These are phyloP conservation scores for Meloe dianella DNA, from an alignment of 2,888 invertebrate species.

Conservation along the genomic window DNA sequence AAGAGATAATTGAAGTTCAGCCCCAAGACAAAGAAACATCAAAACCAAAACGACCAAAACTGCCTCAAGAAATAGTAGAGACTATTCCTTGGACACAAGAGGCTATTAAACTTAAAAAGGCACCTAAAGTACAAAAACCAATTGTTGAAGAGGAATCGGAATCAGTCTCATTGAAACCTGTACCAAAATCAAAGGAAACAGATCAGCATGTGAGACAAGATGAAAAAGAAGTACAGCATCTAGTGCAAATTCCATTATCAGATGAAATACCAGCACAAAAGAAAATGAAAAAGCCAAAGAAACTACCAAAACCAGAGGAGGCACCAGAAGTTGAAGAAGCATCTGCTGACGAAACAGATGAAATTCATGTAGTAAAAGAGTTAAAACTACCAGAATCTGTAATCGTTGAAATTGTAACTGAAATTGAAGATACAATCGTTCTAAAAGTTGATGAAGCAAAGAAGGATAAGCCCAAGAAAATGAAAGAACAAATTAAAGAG, in stretches of 20 bases:
- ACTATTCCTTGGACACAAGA: constrained; percentile 66
- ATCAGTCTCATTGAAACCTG: constrained; percentile 53
- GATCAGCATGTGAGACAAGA: constrained; percentile 27
- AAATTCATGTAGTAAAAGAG: constrained; percentile 32
- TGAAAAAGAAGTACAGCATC: constrained; percentile 27
- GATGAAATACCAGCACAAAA: constrained; percentile 30
- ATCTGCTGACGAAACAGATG: constrained; percentile 28
- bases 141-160: constrained; percentile 49
- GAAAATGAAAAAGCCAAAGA: constrained; percentile 32
- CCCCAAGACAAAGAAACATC: background rate
- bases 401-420: constrained; percentile 64
- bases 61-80: constrained; percentile 6
- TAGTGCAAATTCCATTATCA: constrained; percentile 26
- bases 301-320: constrained; percentile 43
- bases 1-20: background rate
- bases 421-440: constrained; percentile 66
- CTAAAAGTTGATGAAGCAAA: constrained; percentile 59
- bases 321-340: constrained; percentile 28
- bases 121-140: constrained; percentile 40
- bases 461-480: constrained; percentile 47
- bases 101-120: constrained; percentile 61
- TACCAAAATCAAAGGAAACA: constrained; percentile 35
- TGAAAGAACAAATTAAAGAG: constrained; percentile 48
- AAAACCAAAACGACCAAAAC: constrained; percentile 5
- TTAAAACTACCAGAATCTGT: constrained; percentile 49